Conservation (phyloP, 2,113 vertebrate species). For the Chionis minor region DNA sequence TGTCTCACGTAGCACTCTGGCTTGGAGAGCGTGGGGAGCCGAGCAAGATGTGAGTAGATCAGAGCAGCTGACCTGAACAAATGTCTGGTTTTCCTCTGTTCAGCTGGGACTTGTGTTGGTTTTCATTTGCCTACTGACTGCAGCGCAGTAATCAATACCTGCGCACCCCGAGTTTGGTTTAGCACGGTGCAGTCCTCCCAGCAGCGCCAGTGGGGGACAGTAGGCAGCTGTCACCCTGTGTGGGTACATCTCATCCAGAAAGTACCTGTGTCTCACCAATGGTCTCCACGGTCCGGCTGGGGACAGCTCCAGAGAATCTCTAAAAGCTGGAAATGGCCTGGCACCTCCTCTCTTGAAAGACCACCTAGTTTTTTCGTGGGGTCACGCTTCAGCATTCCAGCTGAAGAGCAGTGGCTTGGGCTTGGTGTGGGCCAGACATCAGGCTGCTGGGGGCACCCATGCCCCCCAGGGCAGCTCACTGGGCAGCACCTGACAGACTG, state of each 20-base stretch:
- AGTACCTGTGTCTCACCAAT: neutral
- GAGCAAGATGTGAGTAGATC: neutral
- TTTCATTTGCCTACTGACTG: neutral
- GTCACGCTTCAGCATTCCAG: neutral
- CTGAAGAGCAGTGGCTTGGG: neutral
- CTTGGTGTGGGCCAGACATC: neutral
- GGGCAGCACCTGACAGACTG: neutral
- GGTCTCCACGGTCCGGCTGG: neutral
- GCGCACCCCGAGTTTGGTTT: fast-evolving
- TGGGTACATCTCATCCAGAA: neutral
- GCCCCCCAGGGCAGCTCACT: neutral
- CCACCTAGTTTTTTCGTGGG: neutral
- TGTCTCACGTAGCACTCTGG: neutral
- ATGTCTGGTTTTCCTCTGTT: neutral
- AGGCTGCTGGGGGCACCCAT: neutral
- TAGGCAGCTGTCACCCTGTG: neutral
- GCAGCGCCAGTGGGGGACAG: no score
- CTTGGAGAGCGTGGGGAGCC: neutral
- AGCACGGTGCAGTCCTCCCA: no score
- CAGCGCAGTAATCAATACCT: neutral
- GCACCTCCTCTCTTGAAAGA: neutral
- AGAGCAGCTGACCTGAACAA: neutral
- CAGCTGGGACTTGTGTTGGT: neutral
- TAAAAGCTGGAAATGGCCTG: neutral
- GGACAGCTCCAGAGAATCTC: neutral